A percentile compares a stretch with the other conserved stretches of the same genome.
Evolutionary conservation across 2,797 vertebrate species (phyloP).

Genomic region (Enoplosus armatus): DNA sequence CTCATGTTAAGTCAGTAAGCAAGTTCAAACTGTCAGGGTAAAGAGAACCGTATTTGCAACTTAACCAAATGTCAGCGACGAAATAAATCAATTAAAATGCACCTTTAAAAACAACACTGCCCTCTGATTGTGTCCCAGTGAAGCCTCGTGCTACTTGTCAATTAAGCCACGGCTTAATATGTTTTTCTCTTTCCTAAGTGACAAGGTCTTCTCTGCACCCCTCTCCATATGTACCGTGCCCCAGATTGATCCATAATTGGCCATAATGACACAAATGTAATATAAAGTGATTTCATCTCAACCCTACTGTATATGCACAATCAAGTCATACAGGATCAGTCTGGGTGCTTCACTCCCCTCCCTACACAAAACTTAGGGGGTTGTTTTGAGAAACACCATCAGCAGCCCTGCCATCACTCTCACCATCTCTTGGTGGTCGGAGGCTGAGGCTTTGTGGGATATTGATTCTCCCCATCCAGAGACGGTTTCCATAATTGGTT

Average conservation of each 20-base stretch:
- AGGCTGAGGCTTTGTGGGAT: conserved; percentile 85
- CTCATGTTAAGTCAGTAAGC: conserved; percentile 42
- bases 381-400: conserved; percentile 79
- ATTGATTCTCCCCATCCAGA: conserved; percentile 87
- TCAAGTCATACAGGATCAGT: conserved; percentile 69
- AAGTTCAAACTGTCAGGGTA: conserved; percentile 40
- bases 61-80: conserved; percentile 54
- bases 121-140: conserved; percentile 54
- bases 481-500: conserved; percentile 90
- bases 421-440: conserved; percentile 83
- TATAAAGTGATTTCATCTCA: conserved; percentile 69
- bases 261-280: conserved; percentile 64
- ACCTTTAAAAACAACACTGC: conserved; percentile 58
- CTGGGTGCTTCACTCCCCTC: conserved; percentile 46
- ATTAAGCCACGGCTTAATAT: conserved; percentile 36
- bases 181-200: conserved; percentile 35
- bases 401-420: conserved; percentile 82
- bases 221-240: conserved; percentile 41
- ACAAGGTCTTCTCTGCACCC: conserved; percentile 22
- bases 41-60: conserved; percentile 44
- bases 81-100: conserved; percentile 65
- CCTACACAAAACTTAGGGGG: conserved; percentile 60
- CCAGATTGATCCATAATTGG: conserved; percentile 58
- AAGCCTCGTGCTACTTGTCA: conserved; percentile 56
- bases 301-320: conserved; percentile 56